Conservation (phyloP, 1,140 invertebrate species). For the Sesamia nonagrioides region DNA sequence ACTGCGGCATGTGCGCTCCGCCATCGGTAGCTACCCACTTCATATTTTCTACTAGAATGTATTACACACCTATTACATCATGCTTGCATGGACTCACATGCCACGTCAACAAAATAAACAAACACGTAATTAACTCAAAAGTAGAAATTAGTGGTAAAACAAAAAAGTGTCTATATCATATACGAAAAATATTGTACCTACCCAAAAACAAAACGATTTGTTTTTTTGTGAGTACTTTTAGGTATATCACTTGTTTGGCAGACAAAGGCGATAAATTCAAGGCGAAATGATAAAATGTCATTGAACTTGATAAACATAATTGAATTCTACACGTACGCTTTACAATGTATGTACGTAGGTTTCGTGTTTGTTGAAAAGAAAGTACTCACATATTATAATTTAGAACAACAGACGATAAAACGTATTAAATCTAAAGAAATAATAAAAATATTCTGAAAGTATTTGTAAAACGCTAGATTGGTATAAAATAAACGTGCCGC, state of each 20-base stretch:
- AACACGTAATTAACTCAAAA: background rate
- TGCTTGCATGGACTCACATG: conserved; percentile 22
- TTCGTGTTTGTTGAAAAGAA: conserved; percentile 10
- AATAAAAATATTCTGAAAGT: background rate
- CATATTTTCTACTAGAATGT: conserved; percentile 31
- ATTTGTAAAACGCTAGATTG: background rate
- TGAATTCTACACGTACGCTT: conserved; percentile 40
- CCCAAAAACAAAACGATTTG: conserved; percentile 6
- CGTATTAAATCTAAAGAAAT: background rate
- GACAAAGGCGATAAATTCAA: conserved; percentile 76
- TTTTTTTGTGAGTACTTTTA: background rate
- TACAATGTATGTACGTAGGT: background rate
- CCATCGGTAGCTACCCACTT: background rate
- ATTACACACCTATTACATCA: conserved; percentile 22
- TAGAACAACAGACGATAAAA: conserved; percentile 25
- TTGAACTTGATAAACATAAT: conserved; percentile 80
- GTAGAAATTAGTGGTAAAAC: background rate
- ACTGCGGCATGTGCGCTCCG: conserved; percentile 35
- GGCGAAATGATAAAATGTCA: conserved; percentile 82
- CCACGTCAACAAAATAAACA: background rate
- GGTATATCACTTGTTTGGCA: conserved; percentile 59
- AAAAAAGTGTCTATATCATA: background rate
- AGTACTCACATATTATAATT: conserved; percentile 20
- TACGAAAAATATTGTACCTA: background rate
- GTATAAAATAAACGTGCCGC: conserved; percentile 20